Evolutionary conservation across 2,113 vertebrate genomes (phyloP).

Genomic region (Lophochroa leadbeateri): DNA sequence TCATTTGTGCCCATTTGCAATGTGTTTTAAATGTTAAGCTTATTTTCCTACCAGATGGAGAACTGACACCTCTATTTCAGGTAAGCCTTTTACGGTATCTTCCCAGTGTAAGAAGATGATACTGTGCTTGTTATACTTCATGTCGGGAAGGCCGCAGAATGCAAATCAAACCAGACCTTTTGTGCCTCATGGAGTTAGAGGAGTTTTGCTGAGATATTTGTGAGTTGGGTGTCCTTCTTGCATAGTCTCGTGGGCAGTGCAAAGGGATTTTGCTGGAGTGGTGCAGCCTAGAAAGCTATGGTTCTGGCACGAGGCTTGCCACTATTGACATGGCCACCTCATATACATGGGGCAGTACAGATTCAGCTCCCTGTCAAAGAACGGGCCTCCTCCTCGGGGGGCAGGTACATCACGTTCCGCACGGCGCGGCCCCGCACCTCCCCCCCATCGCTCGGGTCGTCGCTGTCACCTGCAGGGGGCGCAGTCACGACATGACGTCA

Average conservation of each 20-base stretch:
- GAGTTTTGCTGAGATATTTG: background rate
- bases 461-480: too few species aligned
- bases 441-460: too few species aligned
- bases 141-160: background rate
- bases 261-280: background rate
- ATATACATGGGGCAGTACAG: fast-evolving
- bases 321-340: background rate
- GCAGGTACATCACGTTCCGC: too few species aligned
- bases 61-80: background rate
- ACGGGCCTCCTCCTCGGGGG: background rate
- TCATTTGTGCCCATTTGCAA: slow-evolving; percentile 3
- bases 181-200: background rate
- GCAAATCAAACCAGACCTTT: background rate
- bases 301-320: background rate
- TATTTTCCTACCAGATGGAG: slow-evolving; percentile 20
- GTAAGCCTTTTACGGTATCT: background rate
- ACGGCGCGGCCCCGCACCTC: too few species aligned
- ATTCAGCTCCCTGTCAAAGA: background rate
- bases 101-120: background rate
- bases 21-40: slow-evolving; percentile 33
- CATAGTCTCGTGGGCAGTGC: background rate
- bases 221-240: background rate
- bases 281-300: background rate
- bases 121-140: background rate
- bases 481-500: too few species aligned